Percentiles rank a stretch among this genome's conserved stretches.
These are phyloP conservation scores for Rotaria sp. DNA, from an alignment of 2,888 invertebrate species.

Conservation along the genomic window DNA sequence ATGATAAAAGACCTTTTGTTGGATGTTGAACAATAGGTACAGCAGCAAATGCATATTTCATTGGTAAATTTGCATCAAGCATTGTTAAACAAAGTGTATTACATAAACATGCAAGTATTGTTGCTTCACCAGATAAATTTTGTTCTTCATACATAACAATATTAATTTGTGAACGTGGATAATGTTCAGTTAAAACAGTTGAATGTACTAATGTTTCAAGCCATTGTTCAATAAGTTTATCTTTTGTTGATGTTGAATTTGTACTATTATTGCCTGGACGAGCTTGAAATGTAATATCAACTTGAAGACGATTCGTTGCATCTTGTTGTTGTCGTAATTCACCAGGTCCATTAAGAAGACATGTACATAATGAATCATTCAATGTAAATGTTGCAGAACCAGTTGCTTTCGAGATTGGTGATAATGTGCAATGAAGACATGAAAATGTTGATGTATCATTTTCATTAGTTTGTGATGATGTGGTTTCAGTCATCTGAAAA, in stretches of 20 bases:
- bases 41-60: constrained; percentile 74
- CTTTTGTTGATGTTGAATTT: not conserved
- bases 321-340: constrained; percentile 8
- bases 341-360: not conserved
- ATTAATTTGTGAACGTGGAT: constrained; percentile 72
- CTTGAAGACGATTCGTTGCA: not conserved
- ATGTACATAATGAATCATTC: constrained; percentile 25
- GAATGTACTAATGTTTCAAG: not conserved
- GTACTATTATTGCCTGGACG: not conserved
- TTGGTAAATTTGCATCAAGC: constrained; percentile 72
- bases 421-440: not conserved
- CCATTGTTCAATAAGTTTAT: constrained; percentile 29
- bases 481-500: constrained; percentile 14
- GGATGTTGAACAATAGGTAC: constrained; percentile 53
- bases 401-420: not conserved
- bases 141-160: constrained; percentile 79
- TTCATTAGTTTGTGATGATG: not conserved
- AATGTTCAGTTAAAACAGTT: constrained; percentile 65
- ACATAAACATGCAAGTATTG: constrained; percentile 64
- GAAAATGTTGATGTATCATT: not conserved
- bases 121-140: constrained; percentile 55
- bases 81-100: constrained; percentile 76
- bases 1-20: constrained; percentile 26
- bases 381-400: constrained; percentile 20
- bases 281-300: constrained; percentile 18